These are phyloP conservation scores for Dolichopus griseipennis DNA, from an alignment of 2,888 invertebrate genomes.

Conservation along the genomic window DNA sequence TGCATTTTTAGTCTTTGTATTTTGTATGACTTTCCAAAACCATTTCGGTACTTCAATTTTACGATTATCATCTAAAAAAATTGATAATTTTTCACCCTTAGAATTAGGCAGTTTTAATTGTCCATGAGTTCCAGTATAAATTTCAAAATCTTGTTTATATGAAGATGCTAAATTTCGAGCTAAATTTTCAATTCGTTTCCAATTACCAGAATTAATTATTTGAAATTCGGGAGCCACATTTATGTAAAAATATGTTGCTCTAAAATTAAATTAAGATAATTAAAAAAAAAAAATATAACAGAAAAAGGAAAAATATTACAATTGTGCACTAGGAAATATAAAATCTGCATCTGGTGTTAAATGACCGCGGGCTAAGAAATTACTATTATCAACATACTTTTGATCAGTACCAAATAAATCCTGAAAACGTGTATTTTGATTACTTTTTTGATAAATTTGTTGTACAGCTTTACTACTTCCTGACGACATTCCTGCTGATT, in stretches of 20 bases:
- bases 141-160: constrained; percentile 35
- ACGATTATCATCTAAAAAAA: constrained; percentile 35
- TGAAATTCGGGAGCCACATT: constrained; percentile 49
- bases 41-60: constrained; percentile 43
- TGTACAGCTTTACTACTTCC: constrained; percentile 26
- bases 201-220: constrained; percentile 46
- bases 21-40: constrained; percentile 45
- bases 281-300: too few relatives aligned
- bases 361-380: constrained; percentile 45
- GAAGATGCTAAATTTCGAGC: constrained; percentile 38
- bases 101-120: constrained; percentile 39
- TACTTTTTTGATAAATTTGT: constrained; percentile 32
- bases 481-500: constrained; percentile 32
- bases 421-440: constrained; percentile 36
- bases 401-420: constrained; percentile 32
- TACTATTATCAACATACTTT: constrained; percentile 33
- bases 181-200: constrained; percentile 44
- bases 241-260: constrained; percentile 45
- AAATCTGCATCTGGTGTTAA: constrained; percentile 48
- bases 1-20: constrained; percentile 35
- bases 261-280: too few relatives aligned
- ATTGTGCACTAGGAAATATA: constrained; percentile 43
- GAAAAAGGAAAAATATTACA: too few relatives aligned
- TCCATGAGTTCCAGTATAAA: constrained; percentile 44
- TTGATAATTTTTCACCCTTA: constrained; percentile 29